Conservation (phyloP, 2,888 invertebrate genomes). For the Euspilapteryx auroguttella region DNA sequence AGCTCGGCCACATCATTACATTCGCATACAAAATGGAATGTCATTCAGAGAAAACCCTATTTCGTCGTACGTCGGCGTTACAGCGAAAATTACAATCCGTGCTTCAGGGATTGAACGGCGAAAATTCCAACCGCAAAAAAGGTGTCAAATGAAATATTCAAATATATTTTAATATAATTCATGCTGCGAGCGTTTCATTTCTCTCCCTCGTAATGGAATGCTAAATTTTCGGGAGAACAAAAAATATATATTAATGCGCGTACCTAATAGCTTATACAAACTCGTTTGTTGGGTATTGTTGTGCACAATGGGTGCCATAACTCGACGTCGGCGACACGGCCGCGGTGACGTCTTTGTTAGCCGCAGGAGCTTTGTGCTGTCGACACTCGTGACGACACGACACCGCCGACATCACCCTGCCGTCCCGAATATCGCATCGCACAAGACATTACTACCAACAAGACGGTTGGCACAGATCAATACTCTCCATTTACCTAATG, state of each 20-base stretch:
- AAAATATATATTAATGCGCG: constrained; percentile 63
- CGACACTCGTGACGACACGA: constrained; percentile 42
- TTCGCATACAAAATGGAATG: constrained; percentile 52
- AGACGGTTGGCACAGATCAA: background rate
- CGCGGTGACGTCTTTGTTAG: constrained; percentile 59
- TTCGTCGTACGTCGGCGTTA: constrained; percentile 35
- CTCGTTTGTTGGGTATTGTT: constrained; percentile 63
- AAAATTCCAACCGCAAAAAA: constrained; percentile 54
- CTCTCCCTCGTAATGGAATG: constrained; percentile 62
- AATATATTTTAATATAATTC: constrained; percentile 64
- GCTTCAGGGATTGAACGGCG: constrained; percentile 48
- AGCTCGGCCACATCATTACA: constrained; percentile 3
- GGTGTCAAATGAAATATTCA: constrained; percentile 64
- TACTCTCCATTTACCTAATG: constrained; percentile 19
- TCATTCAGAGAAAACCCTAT: constrained; percentile 52
- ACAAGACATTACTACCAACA: constrained; percentile 2
- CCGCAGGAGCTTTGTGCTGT: constrained; percentile 46
- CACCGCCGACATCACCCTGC: no score
- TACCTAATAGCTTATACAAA: constrained; percentile 63
- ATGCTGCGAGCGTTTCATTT: constrained; percentile 62
- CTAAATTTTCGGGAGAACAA: constrained; percentile 61
- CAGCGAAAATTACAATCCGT: constrained; percentile 52
- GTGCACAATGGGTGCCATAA: constrained; percentile 61
- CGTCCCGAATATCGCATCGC: constrained; percentile 19
- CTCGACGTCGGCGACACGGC: constrained; percentile 59